Base-by-base conservation (phyloP, 2,888 invertebrate species). In the Ligdia adustata region DNA sequence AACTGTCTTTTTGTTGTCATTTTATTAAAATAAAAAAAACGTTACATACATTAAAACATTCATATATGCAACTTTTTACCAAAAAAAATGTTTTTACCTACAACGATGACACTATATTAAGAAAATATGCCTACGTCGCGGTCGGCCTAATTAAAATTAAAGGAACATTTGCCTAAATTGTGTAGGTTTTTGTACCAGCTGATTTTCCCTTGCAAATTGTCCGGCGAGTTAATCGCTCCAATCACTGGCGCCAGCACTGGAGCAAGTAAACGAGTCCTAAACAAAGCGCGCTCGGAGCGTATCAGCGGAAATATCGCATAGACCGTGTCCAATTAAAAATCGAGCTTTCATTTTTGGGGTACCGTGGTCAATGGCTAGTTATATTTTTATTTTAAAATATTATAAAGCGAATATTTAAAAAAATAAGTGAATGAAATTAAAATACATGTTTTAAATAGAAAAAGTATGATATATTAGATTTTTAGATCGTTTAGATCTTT, bases 271-370 rank as follows among this genome's bases (percentile, higher is more conserved):
- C 37, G 47, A 50, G 43, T 38, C 26, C 52, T 52, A 52, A 54
- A 59, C 56, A 59, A 59, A 54, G 52, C 50, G 35, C 22, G 32
- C 9, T 15, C 20, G 16, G 53, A 57, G 63, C 65, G 65, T 69
- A 69, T 80, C 76, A 74, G 75, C 73, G 60, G 55, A 71, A 55
- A 71, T 71, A 74, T 49, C 32, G 28, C 42, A 32, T 35, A 33
- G 77, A 68, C 67, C 72, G 55, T 63, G 72, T 76, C 80, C 83
- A 84, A 84, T 84, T 84, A 84, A 80, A 73, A 66, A 62, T 40
- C 9, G 22, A 27, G 16, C 32, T 28, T 38, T 43, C 20, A 15
- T 13, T 29, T 47, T 47, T 41, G 37, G 35, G 35, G 35, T 4
- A 16, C 41, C 59, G 53, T 44, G 11, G 22, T n/a, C n/a, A 1